Evolutionary conservation across 2,113 vertebrate species (phyloP).

Genomic region (Saguinus imperator): DNA sequence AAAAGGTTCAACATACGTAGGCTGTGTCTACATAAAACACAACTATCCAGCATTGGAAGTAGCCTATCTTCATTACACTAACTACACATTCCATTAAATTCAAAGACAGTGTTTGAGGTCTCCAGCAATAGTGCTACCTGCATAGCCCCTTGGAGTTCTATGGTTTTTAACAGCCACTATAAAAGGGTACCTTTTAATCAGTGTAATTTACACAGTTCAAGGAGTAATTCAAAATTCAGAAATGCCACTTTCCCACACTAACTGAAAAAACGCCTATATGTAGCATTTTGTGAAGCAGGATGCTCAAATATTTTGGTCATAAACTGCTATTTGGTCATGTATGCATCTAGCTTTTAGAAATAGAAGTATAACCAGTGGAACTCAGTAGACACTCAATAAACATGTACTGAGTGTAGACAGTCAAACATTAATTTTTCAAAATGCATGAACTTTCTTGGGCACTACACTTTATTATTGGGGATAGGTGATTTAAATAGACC

Average conservation of each 20-base stretch:
- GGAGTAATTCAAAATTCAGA: background rate
- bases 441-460: background rate
- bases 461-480: background rate
- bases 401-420: background rate
- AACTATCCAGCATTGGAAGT: background rate
- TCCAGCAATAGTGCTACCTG: background rate
- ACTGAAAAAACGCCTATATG: background rate
- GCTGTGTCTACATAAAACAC: background rate
- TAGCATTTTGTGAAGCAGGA: background rate
- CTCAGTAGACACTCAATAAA: background rate
- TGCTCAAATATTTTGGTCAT: background rate
- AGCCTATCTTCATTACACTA: background rate
- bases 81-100: background rate
- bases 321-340: background rate
- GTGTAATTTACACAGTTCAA: background rate
- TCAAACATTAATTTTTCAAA: constrained; percentile 17
- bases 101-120: background rate
- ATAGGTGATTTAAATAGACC: constrained; percentile 10
- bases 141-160: background rate
- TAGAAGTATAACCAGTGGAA: background rate
- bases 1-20: background rate
- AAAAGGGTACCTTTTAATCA: background rate
- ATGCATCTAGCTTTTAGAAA: background rate
- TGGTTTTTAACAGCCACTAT: background rate
- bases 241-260: background rate